phyloP scores from a whole-genome alignment of 2,797 vertebrate species.

The Platalea minor region DNA sequence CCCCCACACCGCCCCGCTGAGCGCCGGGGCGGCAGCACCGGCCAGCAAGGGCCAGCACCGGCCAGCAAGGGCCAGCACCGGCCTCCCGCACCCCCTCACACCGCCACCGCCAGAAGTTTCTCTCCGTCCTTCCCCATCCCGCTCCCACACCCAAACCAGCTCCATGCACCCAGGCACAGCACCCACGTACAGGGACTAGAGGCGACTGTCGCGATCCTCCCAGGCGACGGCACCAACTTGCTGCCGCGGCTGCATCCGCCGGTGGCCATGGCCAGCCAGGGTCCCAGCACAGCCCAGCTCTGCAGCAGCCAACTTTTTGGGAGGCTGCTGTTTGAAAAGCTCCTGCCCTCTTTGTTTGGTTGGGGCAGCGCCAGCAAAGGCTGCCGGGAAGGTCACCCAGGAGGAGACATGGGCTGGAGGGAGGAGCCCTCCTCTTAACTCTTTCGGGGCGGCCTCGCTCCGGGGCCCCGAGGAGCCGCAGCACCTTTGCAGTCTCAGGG shows the following conservation, averaged over 20 bases:
- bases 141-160: background rate
- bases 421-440: constrained; percentile 15
- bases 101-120: background rate
- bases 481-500: fast-evolving
- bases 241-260: background rate
- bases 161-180: background rate
- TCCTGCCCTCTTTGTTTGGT: constrained; percentile 16
- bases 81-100: background rate
- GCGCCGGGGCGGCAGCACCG: background rate
- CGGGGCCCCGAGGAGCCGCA: fast-evolving
- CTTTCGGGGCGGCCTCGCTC: background rate
- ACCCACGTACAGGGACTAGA: background rate
- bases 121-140: background rate
- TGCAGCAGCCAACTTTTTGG: background rate
- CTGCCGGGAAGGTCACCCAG: constrained; percentile 31
- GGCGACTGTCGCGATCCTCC: background rate
- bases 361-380: constrained; percentile 8
- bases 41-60: too few relatives aligned
- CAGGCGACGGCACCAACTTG: background rate
- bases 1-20: fast-evolving
- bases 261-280: background rate
- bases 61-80: too few relatives aligned
- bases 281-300: background rate
- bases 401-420: background rate
- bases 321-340: background rate